Conservation (phyloP, 2,113 vertebrate genomes). For the Girardinichthys multiradiatus region DNA sequence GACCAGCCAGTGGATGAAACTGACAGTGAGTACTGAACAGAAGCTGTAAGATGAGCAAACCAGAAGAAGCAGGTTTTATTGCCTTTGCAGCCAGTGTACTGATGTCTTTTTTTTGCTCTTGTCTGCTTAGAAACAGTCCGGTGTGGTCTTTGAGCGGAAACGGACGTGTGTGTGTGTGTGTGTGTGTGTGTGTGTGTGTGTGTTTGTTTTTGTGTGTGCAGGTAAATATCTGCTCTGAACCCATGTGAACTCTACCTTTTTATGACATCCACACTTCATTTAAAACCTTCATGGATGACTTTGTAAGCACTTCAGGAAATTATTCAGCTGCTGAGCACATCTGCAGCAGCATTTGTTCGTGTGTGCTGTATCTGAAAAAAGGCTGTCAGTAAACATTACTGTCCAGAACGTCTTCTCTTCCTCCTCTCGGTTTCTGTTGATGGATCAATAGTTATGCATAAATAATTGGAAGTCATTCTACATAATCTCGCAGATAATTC, state of each 20-base stretch:
- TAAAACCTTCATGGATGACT: slow-evolving; percentile 30
- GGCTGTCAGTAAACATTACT: slow-evolving; percentile 47
- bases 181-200: no score
- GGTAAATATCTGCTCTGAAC: slow-evolving; percentile 59
- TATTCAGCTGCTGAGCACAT: slow-evolving; percentile 13
- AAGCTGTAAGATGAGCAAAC: slow-evolving; percentile 6
- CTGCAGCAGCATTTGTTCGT: slow-evolving; percentile 22
- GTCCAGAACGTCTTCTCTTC: slow-evolving; percentile 9
- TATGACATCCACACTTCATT: slow-evolving; percentile 38
- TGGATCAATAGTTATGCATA: slow-evolving; percentile 84
- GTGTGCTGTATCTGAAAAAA: slow-evolving; percentile 12
- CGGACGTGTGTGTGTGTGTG: background rate
- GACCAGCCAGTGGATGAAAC: slow-evolving; percentile 65
- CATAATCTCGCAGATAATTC: slow-evolving; percentile 80
- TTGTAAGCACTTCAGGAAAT: slow-evolving; percentile 42
- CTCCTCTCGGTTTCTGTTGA: slow-evolving; percentile 62
- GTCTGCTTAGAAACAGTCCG: slow-evolving; percentile 61
- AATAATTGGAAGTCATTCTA: slow-evolving; percentile 83
- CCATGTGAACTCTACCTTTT: slow-evolving; percentile 59
- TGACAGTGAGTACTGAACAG: slow-evolving; percentile 65
- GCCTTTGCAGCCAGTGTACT: slow-evolving; percentile 26
- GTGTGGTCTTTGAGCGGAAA: slow-evolving; percentile 28
- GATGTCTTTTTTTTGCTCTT: slow-evolving; percentile 31
- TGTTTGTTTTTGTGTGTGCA: slow-evolving; percentile 13
- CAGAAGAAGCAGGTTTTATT: slow-evolving; percentile 21